Percentiles rank a stretch among this genome's conserved stretches.
phyloP scores from a whole-genome alignment of 2,113 vertebrate species.

The Onychostoma macrolepis region DNA sequence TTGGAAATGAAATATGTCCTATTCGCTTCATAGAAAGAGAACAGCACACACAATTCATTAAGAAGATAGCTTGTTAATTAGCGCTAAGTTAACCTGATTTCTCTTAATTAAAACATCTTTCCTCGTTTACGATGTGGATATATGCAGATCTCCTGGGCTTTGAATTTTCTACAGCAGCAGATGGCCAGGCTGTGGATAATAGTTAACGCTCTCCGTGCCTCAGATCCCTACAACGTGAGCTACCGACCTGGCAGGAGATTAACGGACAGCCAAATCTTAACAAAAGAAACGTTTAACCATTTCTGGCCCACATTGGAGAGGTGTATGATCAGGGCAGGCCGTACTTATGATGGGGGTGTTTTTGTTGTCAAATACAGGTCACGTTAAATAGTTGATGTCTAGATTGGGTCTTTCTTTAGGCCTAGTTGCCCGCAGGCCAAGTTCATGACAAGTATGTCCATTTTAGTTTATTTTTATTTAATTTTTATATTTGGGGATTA shows the following conservation, averaged over 20 bases:
- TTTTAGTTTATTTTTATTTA: too few species aligned
- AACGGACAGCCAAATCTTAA: conserved; percentile 81
- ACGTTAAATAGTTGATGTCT: neutral
- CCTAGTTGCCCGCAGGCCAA: conserved; percentile 2
- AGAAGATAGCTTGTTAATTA: conserved; percentile 90
- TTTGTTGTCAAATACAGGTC: conserved; percentile 15
- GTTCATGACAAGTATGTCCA: neutral
- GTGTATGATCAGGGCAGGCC: neutral
- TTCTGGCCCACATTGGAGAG: conserved; percentile 58
- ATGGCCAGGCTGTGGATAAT: conserved; percentile 95
- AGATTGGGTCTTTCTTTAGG: conserved; percentile 9
- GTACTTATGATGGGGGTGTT: neutral
- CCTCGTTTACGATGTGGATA: conserved; percentile 93
- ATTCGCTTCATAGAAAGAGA: conserved; percentile 90
- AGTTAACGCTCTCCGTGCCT: conserved; percentile 87
- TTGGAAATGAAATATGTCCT: conserved; percentile 82
- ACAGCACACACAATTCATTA: conserved; percentile 90
- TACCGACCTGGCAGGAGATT: conserved; percentile 87
- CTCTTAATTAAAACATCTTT: conserved; percentile 94
- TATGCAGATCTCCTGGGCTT: conserved; percentile 94
- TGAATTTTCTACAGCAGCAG: conserved; percentile 92
- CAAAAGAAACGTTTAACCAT: conserved; percentile 85
- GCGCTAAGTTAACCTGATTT: conserved; percentile 91
- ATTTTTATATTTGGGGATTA: neutral
- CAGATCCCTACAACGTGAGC: conserved; percentile 87